A percentile compares a stretch with the other conserved stretches of the same genome.
These are phyloP conservation scores for Tribolium freemani DNA, from an alignment of 2,888 invertebrate species.

Conservation along the genomic window DNA sequence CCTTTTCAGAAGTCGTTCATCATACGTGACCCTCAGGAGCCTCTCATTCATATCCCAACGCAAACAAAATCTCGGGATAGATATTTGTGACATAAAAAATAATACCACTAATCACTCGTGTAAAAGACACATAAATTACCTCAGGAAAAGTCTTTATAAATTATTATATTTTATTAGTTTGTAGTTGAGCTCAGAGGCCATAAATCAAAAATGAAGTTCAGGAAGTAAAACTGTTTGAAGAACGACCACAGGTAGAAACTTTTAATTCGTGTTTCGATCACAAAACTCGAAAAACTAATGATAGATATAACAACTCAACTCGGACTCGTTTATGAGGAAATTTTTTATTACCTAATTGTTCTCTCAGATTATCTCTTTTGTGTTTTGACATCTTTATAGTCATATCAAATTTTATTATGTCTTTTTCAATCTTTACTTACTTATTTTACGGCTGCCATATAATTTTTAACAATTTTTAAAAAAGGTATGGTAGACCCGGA, in stretches of 20 bases:
- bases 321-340: background rate
- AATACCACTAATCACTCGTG: conserved; percentile 1
- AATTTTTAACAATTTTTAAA: background rate
- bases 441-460: background rate
- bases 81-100: background rate
- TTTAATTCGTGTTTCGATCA: conserved; percentile 35
- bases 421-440: background rate
- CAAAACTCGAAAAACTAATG: conserved; percentile 15
- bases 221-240: conserved; percentile 31
- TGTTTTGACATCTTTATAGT: conserved; percentile 1
- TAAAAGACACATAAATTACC: conserved; percentile 3
- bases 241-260: conserved; percentile 41
- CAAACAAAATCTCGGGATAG: background rate
- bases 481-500: background rate
- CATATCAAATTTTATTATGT: background rate
- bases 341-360: conserved; percentile 11
- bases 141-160: conserved; percentile 6
- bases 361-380: background rate
- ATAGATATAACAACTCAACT: background rate
- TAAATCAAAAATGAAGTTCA: conserved; percentile 38
- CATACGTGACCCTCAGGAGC: conserved; percentile 1
- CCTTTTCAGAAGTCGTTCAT: conserved; percentile 22
- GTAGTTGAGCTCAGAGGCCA: conserved; percentile 23
- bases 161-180: conserved; percentile 38
- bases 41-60: background rate